These are phyloP conservation scores for Actinostola sp. DNA, from an alignment of 92 coral and sea anemone species.

Conservation along the genomic window DNA sequence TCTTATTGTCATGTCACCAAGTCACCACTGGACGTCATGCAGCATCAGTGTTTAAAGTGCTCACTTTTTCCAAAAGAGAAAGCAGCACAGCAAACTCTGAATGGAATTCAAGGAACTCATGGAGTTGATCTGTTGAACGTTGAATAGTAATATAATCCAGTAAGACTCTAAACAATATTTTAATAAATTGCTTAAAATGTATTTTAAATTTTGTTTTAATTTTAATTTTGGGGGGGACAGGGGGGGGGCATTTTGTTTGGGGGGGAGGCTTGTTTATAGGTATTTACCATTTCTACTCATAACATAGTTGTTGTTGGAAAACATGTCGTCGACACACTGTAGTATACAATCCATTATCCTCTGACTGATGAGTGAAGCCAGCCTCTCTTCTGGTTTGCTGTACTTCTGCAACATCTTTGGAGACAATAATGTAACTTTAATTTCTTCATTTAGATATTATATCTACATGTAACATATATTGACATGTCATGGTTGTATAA, in stretches of 20 bases:
- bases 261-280: too few relatives aligned
- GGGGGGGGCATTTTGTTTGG: too few relatives aligned
- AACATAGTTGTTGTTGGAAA: constrained; percentile 57
- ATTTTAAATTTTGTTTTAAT: too few relatives aligned
- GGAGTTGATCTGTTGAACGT: constrained; percentile 65
- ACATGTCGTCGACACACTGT: constrained; percentile 52
- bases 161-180: too few relatives aligned
- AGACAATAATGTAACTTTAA: neutral
- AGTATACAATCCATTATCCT: constrained; percentile 36
- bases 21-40: too few relatives aligned
- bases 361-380: constrained; percentile 28
- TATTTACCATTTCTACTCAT: constrained; percentile 74
- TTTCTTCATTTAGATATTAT: neutral
- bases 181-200: too few relatives aligned
- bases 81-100: constrained; percentile 58
- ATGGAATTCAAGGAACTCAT: constrained; percentile 52
- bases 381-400: constrained; percentile 47
- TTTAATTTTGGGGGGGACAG: too few relatives aligned
- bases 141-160: too few relatives aligned
- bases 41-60: constrained; percentile 4
- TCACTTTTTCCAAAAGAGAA: constrained; percentile 14
- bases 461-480: too few relatives aligned
- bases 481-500: too few relatives aligned
- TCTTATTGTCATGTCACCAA: too few relatives aligned
- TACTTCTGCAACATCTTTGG: constrained; percentile 64